Evolutionary conservation across 2,113 vertebrate genomes (phyloP), one percentile per base, ranked within the genome.

Genomic region (Hiodon tergisus): DNA sequence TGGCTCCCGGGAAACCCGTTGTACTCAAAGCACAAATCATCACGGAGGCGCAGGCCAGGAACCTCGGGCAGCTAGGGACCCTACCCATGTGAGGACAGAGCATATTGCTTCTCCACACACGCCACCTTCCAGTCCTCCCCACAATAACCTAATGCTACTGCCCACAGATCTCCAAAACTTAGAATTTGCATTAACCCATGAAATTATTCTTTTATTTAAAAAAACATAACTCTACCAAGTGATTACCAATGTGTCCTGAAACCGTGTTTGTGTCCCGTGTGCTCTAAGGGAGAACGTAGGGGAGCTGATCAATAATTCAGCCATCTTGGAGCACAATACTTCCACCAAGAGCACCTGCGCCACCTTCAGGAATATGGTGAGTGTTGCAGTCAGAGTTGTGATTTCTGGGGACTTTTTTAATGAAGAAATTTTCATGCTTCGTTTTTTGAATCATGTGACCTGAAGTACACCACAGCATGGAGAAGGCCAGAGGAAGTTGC

Each of bases 361-460:
- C 67, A 90, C 90, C 76, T 98, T 98, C 87, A 96, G 96, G 83
- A 98, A 97, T 0, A 95, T 98, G 95, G 97, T 98, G 78, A 75
- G 91, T 81, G 13, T 10, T 3, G 3, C 31, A 67, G 60, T 31
- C 46, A n/a, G 31, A 58, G 48, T 17, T 55, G 17, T 31, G 31
- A 31, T 31, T 31, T 31, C 31, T 31, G 31, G 31, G 31, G 31
- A 31, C 31, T 31, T 31, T 31, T 31, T 31, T 31, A 31, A 31
- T 31, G 31, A 31, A 31, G 31, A 31, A 31, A 31, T 31, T 31
- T 31, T 31, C 31, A 31, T 31, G 31, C 31, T 31, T 31, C 31
- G 31, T 31, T 31, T 31, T 31, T 31, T 31, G 31, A 31, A 31
- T 31, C 31, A 31, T 2, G 31, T 31, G 31, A 31, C 31, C 31